phyloP scores from a whole-genome alignment of 1,140 invertebrate species.

The Bactericera cockerelli region DNA sequence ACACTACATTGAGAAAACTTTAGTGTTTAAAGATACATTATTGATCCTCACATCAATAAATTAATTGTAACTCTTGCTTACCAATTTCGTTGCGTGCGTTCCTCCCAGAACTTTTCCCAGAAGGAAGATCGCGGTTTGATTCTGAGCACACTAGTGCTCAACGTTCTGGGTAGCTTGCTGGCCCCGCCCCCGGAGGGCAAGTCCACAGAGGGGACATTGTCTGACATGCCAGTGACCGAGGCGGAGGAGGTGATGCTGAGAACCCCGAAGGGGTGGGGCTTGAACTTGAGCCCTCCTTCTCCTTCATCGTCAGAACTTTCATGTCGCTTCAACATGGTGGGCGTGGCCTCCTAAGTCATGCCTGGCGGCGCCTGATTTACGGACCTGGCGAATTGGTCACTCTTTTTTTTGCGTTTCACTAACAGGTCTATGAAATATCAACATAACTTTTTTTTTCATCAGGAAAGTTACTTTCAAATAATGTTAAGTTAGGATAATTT shows the following conservation, averaged over 20 bases:
- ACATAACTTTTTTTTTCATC: too few species aligned
- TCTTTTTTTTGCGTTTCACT: too few species aligned
- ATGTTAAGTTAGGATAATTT: too few species aligned
- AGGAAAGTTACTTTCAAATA: too few species aligned
- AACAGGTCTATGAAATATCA: too few species aligned
- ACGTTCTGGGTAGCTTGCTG: slow-evolving; percentile 47
- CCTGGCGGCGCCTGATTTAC: too few species aligned
- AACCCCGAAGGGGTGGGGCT: slow-evolving; percentile 13
- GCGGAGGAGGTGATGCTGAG: slow-evolving; percentile 21
- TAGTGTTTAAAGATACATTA: too few species aligned
- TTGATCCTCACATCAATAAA: too few species aligned
- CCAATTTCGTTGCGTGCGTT: slow-evolving; percentile 35
- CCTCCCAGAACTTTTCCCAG: slow-evolving; percentile 67
- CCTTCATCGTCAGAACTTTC: slow-evolving; percentile 4
- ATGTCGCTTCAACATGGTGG: slow-evolving; percentile 1
- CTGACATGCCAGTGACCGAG: slow-evolving; percentile 23
- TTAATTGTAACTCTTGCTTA: too few species aligned
- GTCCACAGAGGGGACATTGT: slow-evolving; percentile 14
- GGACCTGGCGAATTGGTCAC: too few species aligned
- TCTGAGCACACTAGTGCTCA: slow-evolving; percentile 59
- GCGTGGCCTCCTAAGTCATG: too few species aligned
- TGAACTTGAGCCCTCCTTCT: background rate
- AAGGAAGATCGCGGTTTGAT: slow-evolving; percentile 55
- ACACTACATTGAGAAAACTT: too few species aligned
- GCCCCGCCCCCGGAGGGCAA: slow-evolving; percentile 31